Conservation (phyloP, 2,113 vertebrate genomes). For the Brachyistius frenatus region DNA sequence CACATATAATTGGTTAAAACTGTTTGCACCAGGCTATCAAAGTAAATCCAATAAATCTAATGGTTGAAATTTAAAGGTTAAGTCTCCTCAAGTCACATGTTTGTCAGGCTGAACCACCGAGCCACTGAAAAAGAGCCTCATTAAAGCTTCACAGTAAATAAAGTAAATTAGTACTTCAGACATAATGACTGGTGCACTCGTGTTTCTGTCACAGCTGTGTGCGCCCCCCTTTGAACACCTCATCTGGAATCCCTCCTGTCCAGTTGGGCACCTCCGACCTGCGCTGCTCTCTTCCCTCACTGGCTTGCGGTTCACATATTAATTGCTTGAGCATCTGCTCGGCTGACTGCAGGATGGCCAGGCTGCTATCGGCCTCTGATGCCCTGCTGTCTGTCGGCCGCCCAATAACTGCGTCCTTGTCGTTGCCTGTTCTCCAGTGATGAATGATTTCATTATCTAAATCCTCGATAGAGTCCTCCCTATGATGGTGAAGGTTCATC, state of each 20-base stretch:
- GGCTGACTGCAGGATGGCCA: conserved; percentile 72
- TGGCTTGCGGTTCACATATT: conserved; percentile 57
- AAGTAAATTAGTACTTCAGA: conserved; percentile 14
- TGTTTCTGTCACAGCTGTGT: conserved; percentile 65
- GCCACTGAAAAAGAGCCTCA: too few relatives aligned
- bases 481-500: conserved; percentile 76
- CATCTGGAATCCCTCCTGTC: conserved; percentile 53
- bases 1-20: background rate
- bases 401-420: conserved; percentile 13
- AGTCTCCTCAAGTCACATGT: background rate
- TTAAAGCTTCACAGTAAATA: background rate
- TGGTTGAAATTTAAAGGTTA: conserved; percentile 6
- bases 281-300: conserved; percentile 39
- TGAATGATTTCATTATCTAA: conserved; percentile 77
- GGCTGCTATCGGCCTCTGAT: conserved; percentile 28
- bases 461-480: conserved; percentile 37
- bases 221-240: conserved; percentile 67
- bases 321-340: conserved; percentile 79
- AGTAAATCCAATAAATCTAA: background rate
- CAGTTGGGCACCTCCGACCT: conserved; percentile 50
- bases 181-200: background rate
- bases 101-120: too few relatives aligned
- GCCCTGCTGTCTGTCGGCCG: conserved; percentile 9
- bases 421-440: conserved; percentile 69
- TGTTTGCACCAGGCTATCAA: background rate